A percentile compares a stretch with the other conserved stretches of the same genome.
Conservation (phyloP, 2,797 vertebrate species). For the Sebastes flavidus region DNA sequence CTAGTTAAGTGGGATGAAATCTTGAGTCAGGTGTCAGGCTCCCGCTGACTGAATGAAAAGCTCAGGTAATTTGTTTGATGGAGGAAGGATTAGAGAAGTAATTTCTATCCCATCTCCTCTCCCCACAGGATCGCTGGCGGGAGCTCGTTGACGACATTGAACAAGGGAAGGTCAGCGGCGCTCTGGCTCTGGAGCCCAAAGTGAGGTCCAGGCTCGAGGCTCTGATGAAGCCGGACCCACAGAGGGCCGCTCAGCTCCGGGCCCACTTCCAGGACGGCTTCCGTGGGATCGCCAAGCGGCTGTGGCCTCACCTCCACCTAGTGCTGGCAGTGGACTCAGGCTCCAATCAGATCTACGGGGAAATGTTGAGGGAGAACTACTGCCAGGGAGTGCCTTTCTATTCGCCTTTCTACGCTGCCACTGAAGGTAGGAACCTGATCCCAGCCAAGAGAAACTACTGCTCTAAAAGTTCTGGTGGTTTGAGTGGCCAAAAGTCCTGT, state of each 20-base stretch:
- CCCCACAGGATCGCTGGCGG: constrained; percentile 75
- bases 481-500: neutral
- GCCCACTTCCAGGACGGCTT: constrained; percentile 82
- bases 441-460: too few species aligned
- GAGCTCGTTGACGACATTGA: constrained; percentile 85
- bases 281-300: constrained; percentile 82
- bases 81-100: constrained; percentile 14
- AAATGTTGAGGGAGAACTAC: constrained; percentile 81
- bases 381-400: constrained; percentile 90
- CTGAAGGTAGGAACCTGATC: constrained; percentile 84
- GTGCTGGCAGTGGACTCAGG: constrained; percentile 86
- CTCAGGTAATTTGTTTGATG: constrained; percentile 11
- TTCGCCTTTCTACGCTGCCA: constrained; percentile 87
- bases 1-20: neutral
- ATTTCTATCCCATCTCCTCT: constrained; percentile 17
- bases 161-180: constrained; percentile 77
- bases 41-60: neutral
- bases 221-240: constrained; percentile 75
- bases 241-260: constrained; percentile 81
- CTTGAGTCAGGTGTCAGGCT: neutral
- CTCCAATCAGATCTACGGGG: constrained; percentile 86
- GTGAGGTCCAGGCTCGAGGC: constrained; percentile 74
- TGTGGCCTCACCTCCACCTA: constrained; percentile 90
- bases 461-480: neutral
- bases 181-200: constrained; percentile 73